Conservation (phyloP, 2,113 vertebrate species). For the Melanotaenia duboulayi region DNA sequence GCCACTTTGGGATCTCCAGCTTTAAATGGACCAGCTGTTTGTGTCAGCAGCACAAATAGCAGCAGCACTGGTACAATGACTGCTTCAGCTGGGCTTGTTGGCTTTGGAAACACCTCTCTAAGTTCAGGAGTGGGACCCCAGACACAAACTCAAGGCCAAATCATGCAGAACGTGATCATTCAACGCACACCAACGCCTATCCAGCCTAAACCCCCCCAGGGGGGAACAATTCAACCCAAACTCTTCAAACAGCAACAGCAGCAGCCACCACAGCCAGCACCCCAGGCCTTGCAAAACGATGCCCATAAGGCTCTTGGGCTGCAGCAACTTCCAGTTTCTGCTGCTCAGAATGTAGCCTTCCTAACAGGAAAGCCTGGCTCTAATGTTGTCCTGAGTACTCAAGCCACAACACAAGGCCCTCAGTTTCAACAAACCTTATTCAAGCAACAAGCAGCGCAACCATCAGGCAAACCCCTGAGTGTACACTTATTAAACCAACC, state of each 20-base stretch:
- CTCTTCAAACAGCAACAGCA: conserved; percentile 85
- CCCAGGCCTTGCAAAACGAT: conserved; percentile 88
- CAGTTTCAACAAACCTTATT: conserved; percentile 88
- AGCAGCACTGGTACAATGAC: conserved; percentile 75
- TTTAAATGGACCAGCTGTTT: conserved; percentile 84
- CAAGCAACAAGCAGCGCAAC: conserved; percentile 83
- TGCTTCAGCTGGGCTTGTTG: conserved; percentile 76
- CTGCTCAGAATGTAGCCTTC: conserved; percentile 92
- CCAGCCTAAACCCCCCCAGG: conserved; percentile 91
- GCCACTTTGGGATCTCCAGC: conserved; percentile 86
- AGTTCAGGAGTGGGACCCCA: conserved; percentile 76
- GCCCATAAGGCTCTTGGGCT: conserved; percentile 83
- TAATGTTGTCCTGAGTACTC: conserved; percentile 90
- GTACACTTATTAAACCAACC: conserved; percentile 93
- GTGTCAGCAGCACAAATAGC: conserved; percentile 78
- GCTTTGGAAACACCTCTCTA: conserved; percentile 76
- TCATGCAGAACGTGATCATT: conserved; percentile 94
- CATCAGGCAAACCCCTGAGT: conserved; percentile 91
- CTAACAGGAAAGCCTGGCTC: conserved; percentile 89
- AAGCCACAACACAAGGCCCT: conserved; percentile 78
- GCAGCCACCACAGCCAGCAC: conserved; percentile 70
- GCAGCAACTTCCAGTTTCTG: conserved; percentile 85
- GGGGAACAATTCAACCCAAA: conserved; percentile 90
- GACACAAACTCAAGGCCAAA: conserved; percentile 82
- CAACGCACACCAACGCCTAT: conserved; percentile 96